Evolutionary conservation across 2,797 vertebrate genomes (phyloP).

Genomic region (Mormyrus proboscirostris): DNA sequence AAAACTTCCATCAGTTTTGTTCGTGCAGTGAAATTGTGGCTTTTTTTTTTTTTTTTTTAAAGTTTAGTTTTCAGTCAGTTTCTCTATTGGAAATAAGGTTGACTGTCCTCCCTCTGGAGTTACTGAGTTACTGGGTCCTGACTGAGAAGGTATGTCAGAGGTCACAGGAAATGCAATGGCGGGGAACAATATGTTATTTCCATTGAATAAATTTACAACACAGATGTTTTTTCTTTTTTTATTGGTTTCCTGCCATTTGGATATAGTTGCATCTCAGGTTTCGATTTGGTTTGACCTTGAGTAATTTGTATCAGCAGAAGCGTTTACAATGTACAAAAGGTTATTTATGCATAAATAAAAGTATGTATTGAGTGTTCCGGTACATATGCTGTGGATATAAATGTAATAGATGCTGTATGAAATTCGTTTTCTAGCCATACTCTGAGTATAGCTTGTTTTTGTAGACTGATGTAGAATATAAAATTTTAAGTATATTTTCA

Average conservation of each 20-base stretch:
- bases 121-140: neutral
- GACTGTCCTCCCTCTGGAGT: neutral
- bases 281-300: neutral
- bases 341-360: conserved; percentile 10
- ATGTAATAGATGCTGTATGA: neutral
- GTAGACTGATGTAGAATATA: conserved; percentile 1
- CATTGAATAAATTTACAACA: neutral
- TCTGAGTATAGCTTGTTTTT: neutral
- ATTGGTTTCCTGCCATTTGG: neutral
- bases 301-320: neutral
- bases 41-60: neutral
- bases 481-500: neutral
- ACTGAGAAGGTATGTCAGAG: neutral
- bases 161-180: neutral
- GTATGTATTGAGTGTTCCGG: neutral
- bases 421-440: neutral
- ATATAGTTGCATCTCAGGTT: conserved; percentile 2
- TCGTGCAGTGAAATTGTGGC: neutral
- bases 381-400: neutral
- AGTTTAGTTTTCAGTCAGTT: neutral
- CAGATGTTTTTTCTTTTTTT: neutral
- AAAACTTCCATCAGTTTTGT: neutral
- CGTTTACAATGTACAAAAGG: conserved; percentile 7
- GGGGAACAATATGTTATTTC: neutral
- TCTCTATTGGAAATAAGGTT: neutral